These are phyloP conservation scores for Erebia ligea DNA, from an alignment of 2,888 invertebrate genomes.

Conservation along the genomic window DNA sequence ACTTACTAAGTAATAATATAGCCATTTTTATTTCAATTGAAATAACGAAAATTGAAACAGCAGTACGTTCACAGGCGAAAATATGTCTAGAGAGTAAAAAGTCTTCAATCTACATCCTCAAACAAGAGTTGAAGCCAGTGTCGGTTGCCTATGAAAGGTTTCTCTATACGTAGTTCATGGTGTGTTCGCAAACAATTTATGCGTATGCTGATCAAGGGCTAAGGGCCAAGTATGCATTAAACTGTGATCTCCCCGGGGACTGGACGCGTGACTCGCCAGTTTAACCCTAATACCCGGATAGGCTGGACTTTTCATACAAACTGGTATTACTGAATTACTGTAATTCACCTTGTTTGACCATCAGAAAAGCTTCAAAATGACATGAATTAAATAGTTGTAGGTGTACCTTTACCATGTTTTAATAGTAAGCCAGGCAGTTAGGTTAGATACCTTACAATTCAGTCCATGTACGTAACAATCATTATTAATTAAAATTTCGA, in stretches of 20 bases:
- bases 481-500: too few species aligned
- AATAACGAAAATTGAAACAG: too few species aligned
- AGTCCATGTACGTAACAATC: too few species aligned
- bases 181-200: constrained; percentile 29
- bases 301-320: constrained; percentile 31
- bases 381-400: too few species aligned
- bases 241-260: constrained; percentile 61
- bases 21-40: too few species aligned
- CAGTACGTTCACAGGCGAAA: too few species aligned
- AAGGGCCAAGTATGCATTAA: constrained; percentile 74
- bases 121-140: not conserved
- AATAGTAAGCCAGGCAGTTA: too few species aligned
- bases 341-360: too few species aligned
- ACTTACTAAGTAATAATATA: too few species aligned
- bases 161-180: not conserved
- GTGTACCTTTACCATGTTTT: too few species aligned
- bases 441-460: too few species aligned
- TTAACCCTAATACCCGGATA: constrained; percentile 57
- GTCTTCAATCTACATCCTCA: not conserved
- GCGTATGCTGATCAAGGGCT: constrained; percentile 47
- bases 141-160: not conserved
- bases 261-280: constrained; percentile 76
- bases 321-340: not conserved
- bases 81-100: too few species aligned
- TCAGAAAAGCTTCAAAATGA: not conserved